Evolutionary conservation across 2,113 vertebrate genomes (phyloP).

Genomic region (Dipodomys ordii): DNA sequence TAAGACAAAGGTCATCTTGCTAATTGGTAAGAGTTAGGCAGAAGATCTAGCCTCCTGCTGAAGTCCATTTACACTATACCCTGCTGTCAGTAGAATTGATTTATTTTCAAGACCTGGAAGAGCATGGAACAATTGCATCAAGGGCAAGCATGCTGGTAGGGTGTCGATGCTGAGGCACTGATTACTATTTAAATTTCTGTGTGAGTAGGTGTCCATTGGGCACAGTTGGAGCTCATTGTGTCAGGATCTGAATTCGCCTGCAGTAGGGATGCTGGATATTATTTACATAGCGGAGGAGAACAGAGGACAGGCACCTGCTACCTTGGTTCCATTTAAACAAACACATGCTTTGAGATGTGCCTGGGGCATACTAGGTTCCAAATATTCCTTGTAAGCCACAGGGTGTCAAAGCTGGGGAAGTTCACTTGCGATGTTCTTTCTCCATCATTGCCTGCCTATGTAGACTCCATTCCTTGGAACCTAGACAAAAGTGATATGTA

Average conservation of each 20-base stretch:
- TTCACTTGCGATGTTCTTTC: neutral
- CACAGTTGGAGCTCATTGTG: conserved; percentile 56
- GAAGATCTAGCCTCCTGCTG: conserved; percentile 35
- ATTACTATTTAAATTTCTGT: conserved; percentile 70
- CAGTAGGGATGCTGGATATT: conserved; percentile 34
- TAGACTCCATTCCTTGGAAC: neutral
- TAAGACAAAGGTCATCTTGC: conserved; percentile 20
- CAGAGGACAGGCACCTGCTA: neutral
- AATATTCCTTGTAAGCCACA: neutral
- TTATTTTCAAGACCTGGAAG: conserved; percentile 61
- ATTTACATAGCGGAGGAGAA: conserved; percentile 50
- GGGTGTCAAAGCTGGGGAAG: neutral
- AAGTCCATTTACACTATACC: neutral
- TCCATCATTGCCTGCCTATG: accelerated
- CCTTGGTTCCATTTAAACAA: conserved; percentile 64
- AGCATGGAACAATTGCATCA: conserved; percentile 32
- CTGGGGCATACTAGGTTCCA: neutral
- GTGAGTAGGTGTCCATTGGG: conserved; percentile 56
- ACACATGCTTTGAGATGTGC: conserved; percentile 52
- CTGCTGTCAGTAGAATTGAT: conserved; percentile 76
- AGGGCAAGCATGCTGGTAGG: neutral
- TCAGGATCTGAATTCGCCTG: conserved; percentile 16
- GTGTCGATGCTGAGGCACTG: conserved; percentile 33
- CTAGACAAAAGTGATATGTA: neutral
- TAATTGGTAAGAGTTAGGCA: conserved; percentile 25